Evolutionary conservation across 1,140 invertebrate species (phyloP), one percentile per base, ranked within the genome.

Genomic region (Globodera ellingtonae): DNA sequence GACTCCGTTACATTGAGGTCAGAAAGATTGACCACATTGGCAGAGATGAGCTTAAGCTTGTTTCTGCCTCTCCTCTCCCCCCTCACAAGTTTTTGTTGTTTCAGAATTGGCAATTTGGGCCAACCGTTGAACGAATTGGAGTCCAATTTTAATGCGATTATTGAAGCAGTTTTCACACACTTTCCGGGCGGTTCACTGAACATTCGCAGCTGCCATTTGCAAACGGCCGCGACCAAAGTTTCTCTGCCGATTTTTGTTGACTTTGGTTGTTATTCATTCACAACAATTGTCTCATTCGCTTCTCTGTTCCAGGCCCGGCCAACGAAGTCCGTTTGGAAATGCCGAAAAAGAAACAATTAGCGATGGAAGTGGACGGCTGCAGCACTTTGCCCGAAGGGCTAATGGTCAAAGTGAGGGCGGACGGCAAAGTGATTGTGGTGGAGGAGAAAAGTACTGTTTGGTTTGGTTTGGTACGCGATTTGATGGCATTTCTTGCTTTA

Each of bases 381-480:
- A 77, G 67, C 24, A 86, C 84, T 18, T 48, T 85, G 56, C 84
- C 83, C 6, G 85, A 84, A 44, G 85, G 85, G 47, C 69, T 87
- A 24, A 24, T 52, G 62, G 73, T 87, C 10, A 84, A 71, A 67
- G 79, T 86, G 18, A 72, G 59, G 13, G 66, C 79, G 18, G 77
- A 83, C 69, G 85, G 84, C 13, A 47, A 74, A 18, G 77, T 85
- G 47, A 67, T 52, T n/a, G 82, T 87, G 21, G 47, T 86, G 47
- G 79, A 84, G 59, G 82, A 70, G n/a, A 69, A 76, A 62, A 65
- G 83, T 84, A 72, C n/a, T 7, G 10, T 44, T 21, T 52, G 0
- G 0, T 75, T 35, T 35, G 35, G 35, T 35, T 35, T 75, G 35
- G 21, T 6, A 9, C 6, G 44, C 48, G 21, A 18, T 62, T 24